Evolutionary conservation across 2,888 invertebrate species (phyloP).

Genomic region (Pachydiplax longipennis): DNA sequence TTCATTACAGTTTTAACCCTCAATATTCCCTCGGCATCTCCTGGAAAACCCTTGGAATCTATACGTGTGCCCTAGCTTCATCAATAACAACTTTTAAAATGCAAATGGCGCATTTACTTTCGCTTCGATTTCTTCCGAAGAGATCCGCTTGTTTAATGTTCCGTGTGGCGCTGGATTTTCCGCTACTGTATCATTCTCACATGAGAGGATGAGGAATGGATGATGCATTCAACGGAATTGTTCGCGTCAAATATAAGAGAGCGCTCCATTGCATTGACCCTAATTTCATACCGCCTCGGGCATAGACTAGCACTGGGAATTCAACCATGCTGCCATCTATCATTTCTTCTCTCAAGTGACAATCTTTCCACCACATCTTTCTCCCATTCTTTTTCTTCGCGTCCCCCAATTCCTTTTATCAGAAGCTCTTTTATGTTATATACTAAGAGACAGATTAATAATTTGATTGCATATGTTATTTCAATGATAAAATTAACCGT

Average conservation of each 20-base stretch:
- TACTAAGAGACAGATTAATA: no score
- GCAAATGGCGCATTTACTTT: neutral
- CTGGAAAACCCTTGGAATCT: neutral
- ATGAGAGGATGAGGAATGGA: neutral
- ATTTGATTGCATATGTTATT: no score
- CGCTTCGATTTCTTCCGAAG: neutral
- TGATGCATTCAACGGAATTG: neutral
- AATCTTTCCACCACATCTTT: neutral
- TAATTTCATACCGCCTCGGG: slow-evolving; percentile 13
- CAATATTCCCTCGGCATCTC: neutral
- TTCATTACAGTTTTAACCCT: neutral
- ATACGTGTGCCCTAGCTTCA: neutral
- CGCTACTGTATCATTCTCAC: neutral
- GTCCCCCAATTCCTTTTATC: neutral
- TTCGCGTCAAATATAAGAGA: neutral
- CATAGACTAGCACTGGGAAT: neutral
- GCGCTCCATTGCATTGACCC: slow-evolving; percentile 1
- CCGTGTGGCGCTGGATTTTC: neutral
- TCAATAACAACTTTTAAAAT: neutral
- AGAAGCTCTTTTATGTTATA: neutral
- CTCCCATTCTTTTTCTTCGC: neutral
- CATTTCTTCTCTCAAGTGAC: neutral
- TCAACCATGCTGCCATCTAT: neutral
- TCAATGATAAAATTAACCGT: no score
- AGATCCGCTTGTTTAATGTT: neutral